Evolutionary conservation across 2,797 vertebrate species (phyloP).

Genomic region (Erethizon dorsatum): DNA sequence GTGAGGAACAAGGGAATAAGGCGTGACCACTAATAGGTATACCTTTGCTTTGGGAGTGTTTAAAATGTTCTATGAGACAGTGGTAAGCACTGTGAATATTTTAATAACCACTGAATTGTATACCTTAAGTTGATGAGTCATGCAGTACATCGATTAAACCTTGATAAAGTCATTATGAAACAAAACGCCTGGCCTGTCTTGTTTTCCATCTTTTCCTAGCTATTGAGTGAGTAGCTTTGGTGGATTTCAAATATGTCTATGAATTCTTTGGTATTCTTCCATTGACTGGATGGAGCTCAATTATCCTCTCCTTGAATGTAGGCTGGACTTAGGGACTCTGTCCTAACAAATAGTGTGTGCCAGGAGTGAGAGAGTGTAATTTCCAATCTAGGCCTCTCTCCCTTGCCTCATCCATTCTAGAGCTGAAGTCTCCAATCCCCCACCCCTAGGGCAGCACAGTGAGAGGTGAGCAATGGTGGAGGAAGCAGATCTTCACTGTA

Average conservation of each 20-base stretch:
- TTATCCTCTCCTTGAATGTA: neutral
- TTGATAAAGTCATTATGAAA: neutral
- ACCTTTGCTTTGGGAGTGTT: neutral
- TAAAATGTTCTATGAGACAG: neutral
- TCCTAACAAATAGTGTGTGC: neutral
- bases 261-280: neutral
- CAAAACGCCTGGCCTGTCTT: neutral
- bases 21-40: neutral
- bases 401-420: neutral
- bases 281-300: neutral
- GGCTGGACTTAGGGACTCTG: neutral
- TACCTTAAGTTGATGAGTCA: neutral
- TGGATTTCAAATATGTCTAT: conserved; percentile 11
- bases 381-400: neutral
- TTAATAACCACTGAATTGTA: neutral
- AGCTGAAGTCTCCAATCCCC: neutral
- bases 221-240: neutral
- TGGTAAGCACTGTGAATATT: neutral
- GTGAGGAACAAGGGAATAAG: neutral
- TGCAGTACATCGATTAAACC: neutral
- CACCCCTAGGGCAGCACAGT: neutral
- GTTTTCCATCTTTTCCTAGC: neutral
- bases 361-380: neutral
- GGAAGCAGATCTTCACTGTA: neutral
- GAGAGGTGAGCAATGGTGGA: neutral